Evolutionary conservation across 1,140 invertebrate species (phyloP), one percentile per base, ranked within the genome.

Genomic region (Venustaconcha ellipsiformis): DNA sequence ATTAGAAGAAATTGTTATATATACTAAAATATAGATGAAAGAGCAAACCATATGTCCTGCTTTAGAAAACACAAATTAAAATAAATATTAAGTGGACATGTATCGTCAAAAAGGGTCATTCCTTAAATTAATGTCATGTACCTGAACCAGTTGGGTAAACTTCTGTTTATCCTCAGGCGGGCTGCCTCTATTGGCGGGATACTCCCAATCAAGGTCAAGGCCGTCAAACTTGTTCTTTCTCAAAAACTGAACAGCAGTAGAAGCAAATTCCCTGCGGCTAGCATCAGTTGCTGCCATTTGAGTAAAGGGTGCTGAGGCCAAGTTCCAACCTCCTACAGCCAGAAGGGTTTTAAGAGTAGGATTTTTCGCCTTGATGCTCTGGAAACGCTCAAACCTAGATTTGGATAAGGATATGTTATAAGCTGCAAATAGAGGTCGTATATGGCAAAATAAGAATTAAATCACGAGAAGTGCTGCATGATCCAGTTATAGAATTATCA

Each of bases 261-360:
- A 6, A 14, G 64, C 64, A 66, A 66, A 66, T n/a, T 66, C 64
- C 17, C 58, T 23, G 17, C 63, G 48, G 37, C 20, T 65, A 13
- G 65, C 56, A 11, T 26, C 72, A 82, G 80, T 80, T 8, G 75
- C 60, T 1, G 87, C 83, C 83, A 89, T 85, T 2, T 63, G 64
- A n/a, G 82, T 83, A 72, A 89, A 91, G 73, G 96, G 92, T 14
- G 93, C 93, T 0, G 96, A 97, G 14, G 96, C 97, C 89, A 98
- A 96, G 87, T 97, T 98, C 97, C 97, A 99, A 1, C 97, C 97
- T 15, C 97, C 97, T 76, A 99, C 96, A 8, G 97, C 96, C 72
- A 99, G 91, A 90, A 99, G 90, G 0, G 95, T 96, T 90, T 98
- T 98, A 78, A 98, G 86, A 69, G 95, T 93, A 82, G 96, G 97